Base-by-base conservation (phyloP, 2,888 invertebrate species). In the Lasioglossum lativentre region DNA sequence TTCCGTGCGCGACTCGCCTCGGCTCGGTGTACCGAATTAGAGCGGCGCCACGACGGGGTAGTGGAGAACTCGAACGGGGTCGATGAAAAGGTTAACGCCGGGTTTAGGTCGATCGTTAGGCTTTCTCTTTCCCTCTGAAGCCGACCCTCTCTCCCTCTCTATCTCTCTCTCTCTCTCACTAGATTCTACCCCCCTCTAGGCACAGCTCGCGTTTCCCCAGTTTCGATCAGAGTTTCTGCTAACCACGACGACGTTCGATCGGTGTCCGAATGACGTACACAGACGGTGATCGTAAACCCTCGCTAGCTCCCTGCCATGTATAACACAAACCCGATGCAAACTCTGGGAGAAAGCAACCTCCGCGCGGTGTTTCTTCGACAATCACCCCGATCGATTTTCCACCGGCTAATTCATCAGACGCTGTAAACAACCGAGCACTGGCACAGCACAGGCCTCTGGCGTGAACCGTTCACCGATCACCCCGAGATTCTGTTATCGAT, bases 21-120 rank as follows among this genome's bases (percentile, higher is more conserved):
- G 78, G 84, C 81, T 86, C 82, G 74, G 80, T 88, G 83, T 82
- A 91, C 86, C 89, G 88, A 91, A 92, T 92, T 92, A 88, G 87
- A 90, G 75, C 87, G 86, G 87, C 87, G 82, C 84, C 83, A 80
- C 80, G 80, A 79, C 79, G 85, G 86, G 86, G 85, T 82, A 85
- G 89, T 59, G 77, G 77, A 81, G 84, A 86, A 82, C 85, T 83
- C 84, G 83, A 89, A 89, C 83, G 82, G 83, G 89, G 86, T 91
- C 91, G 91, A 88, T 91, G 91, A 86, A 91, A 91, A 91, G 90
- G 89, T 91, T 91, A 89, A 91, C 89, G 90, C 78, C 86, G 83
- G 84, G 85, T 89, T 90, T 80, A 91, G 88, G 91, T 91, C 90
- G 89, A 87, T 90, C 73, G 83, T 83, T 66, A 78, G 63, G 73